Percentiles rank a stretch among this genome's conserved stretches.
phyloP scores from a whole-genome alignment of 1,140 invertebrate species.

The Galendromus occidentalis region DNA sequence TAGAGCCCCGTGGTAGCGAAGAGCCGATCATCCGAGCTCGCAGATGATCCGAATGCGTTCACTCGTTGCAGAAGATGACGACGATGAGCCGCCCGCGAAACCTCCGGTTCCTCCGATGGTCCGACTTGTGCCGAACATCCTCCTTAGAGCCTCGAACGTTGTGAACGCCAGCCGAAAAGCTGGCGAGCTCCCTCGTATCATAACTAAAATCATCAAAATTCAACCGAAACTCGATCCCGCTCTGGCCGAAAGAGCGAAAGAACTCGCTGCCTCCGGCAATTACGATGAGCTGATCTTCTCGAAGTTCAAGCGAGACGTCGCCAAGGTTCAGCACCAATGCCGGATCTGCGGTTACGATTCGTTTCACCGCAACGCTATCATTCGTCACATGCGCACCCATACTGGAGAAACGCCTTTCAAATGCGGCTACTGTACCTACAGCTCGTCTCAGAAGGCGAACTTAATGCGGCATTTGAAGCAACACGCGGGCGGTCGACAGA shows the following conservation, averaged over 20 bases:
- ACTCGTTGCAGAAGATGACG: too few species aligned
- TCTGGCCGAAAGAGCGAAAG: background rate
- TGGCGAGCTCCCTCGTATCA: too few species aligned
- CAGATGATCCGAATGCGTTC: too few species aligned
- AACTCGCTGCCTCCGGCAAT: background rate
- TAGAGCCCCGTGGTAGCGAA: too few species aligned
- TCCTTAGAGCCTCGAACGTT: too few species aligned
- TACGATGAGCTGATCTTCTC: conserved; percentile 3
- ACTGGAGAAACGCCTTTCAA: conserved; percentile 6
- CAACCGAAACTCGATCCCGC: background rate
- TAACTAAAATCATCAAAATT: background rate
- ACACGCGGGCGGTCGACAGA: background rate
- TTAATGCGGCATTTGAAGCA: conserved; percentile 8
- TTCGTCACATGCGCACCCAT: conserved; percentile 6
- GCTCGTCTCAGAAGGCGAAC: conserved; percentile 7
- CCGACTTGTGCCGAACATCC: too few species aligned
- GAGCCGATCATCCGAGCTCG: too few species aligned
- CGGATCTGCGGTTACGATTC: conserved; percentile 4
- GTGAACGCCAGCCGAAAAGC: too few species aligned
- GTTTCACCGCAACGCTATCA: conserved; percentile 7
- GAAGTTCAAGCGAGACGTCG: background rate
- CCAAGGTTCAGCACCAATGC: background rate
- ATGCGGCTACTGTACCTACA: conserved; percentile 6
- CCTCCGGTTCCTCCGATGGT: too few species aligned
- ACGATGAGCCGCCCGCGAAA: too few species aligned